A percentile compares a stretch with the other conserved stretches of the same genome.
phyloP scores from a whole-genome alignment of 2,113 vertebrate genomes.

The Ctenodactylus gundi region DNA sequence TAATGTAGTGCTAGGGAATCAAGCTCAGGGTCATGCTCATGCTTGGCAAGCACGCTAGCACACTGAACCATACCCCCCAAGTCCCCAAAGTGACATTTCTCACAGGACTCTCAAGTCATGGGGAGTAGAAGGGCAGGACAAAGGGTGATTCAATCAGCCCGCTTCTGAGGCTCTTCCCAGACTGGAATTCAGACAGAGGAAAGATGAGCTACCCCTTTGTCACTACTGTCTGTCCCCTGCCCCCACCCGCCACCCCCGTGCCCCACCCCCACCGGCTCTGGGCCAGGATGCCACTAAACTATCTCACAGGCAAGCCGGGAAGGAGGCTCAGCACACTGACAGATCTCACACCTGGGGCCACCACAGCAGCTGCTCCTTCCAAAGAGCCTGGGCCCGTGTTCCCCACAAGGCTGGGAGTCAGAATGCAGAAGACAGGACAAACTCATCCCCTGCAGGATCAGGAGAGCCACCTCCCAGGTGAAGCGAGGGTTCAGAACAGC shows the following conservation, averaged over 20 bases:
- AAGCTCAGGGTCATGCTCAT: too few species aligned
- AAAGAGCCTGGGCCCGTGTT: background rate
- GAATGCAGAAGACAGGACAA: background rate
- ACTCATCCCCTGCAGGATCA: background rate
- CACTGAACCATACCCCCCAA: too few species aligned
- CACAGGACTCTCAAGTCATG: background rate
- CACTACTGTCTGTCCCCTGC: background rate
- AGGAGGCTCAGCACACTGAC: background rate
- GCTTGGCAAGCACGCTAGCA: too few species aligned
- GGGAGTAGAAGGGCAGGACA: background rate
- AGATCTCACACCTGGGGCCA: background rate
- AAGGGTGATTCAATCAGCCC: background rate
- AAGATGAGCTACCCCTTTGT: background rate
- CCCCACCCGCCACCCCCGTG: too few species aligned
- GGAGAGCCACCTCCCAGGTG: background rate
- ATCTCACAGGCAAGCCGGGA: background rate
- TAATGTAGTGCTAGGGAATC: too few species aligned
- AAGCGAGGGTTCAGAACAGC: background rate
- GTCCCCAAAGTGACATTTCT: background rate
- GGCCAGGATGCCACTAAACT: background rate
- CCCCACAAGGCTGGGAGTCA: background rate
- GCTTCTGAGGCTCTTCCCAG: background rate
- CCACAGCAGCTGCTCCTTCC: background rate
- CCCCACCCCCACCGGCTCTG: too few species aligned
- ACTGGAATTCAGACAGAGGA: slow-evolving; percentile 1